Conservation (phyloP, 2,888 invertebrate species). For the Drosophila mimica region DNA sequence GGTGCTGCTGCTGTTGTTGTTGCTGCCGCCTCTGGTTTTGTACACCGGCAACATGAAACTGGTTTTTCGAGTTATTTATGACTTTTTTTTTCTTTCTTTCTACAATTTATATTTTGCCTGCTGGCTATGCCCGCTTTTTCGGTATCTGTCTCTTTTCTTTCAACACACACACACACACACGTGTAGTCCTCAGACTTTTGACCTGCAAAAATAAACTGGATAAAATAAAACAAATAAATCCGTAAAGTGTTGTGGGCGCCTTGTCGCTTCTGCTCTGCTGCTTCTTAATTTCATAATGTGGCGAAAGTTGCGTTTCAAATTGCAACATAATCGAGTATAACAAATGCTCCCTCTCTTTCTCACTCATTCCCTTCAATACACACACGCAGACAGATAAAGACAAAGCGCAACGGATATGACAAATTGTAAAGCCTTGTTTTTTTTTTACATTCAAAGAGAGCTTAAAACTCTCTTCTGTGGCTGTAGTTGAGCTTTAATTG, state of each 20-base stretch:
- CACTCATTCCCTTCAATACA: background rate
- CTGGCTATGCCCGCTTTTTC: constrained; percentile 57
- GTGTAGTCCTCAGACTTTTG: constrained; percentile 68
- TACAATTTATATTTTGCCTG: constrained; percentile 69
- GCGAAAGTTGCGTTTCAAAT: constrained; percentile 70
- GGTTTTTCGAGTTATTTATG: constrained; percentile 82
- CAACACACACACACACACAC: constrained; percentile 4
- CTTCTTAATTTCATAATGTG: constrained; percentile 76
- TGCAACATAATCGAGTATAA: constrained; percentile 53
- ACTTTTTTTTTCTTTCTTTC: constrained; percentile 61
- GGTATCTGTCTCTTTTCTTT: constrained; percentile 65
- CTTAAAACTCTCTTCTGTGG: constrained; percentile 16
- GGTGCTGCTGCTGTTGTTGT: constrained; percentile 35
- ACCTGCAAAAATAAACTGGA: constrained; percentile 64
- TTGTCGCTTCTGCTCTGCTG: background rate
- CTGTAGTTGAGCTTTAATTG: constrained; percentile 60
- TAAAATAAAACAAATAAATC: constrained; percentile 17
- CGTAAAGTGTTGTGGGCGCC: constrained; percentile 21
- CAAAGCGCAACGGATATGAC: constrained; percentile 69
- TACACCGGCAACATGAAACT: constrained; percentile 79
- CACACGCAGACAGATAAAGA: constrained; percentile 21
- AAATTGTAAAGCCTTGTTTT: constrained; percentile 66
- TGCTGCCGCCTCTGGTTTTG: constrained; percentile 61
- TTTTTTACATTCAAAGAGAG: constrained; percentile 10
- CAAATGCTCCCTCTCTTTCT: constrained; percentile 7